Evolutionary conservation across 1,140 invertebrate genomes (phyloP), one percentile per base, ranked within the genome.

Genomic region (Philopotamus ludificatus): DNA sequence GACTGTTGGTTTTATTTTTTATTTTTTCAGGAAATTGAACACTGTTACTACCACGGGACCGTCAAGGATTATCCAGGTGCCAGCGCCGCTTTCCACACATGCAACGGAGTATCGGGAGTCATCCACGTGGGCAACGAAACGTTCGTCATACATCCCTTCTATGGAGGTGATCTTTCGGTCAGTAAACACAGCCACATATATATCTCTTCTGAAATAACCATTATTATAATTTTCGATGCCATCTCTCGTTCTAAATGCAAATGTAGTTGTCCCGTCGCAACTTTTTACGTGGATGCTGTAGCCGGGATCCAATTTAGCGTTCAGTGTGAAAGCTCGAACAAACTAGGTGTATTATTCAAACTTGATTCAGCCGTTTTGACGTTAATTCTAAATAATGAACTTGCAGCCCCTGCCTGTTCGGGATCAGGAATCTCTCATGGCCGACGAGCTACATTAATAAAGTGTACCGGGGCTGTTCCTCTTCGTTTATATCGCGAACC

Each of bases 51-150:
- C 75, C 94, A 97, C 76, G 94, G 94, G 49, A 93, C 89, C 2
- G 92, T 97, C 18, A 94, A 94, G 77, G 94, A 95, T 81, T 94
- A 96, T 80, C 94, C 94, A 9, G 94, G 94, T 66, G 95, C 94
- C n/a, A 92, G 88, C 66, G 95, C 94, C 34, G 95, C 95, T 68
- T 95, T 98, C 80, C 92, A 96, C 77, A 98, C 95, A 10, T 98
- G 95, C 81, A 95, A 96, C 78, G 95, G 95, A 44, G 91, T 98
- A 62, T 95, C 93, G 71, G 95, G 95, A 15, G 91, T 98, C 71
- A 97, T 98, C 72, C 94, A 97, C 81, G 88, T 97, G 72, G 93
- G 93, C 73, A 97, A 97, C 83, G 94, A 97, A 79, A 97, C 95
- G 12, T 97, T 97, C 79, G 91, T 97, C 71, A 95, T 98, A 72